Conservation (phyloP, 1,140 invertebrate genomes). For the Nilaparvata lugens region DNA sequence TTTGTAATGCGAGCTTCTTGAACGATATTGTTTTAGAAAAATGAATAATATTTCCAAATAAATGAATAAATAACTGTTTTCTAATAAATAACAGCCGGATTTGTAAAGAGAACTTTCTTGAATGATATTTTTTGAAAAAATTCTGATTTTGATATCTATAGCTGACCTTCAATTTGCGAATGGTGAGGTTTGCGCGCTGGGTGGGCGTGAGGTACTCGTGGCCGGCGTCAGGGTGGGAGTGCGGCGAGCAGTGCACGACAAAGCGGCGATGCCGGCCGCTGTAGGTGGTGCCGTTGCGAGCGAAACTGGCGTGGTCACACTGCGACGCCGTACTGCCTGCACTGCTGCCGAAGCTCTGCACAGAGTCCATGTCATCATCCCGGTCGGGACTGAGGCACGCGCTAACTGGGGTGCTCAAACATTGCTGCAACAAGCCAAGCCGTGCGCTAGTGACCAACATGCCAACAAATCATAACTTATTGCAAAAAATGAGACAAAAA, state of each 20-base stretch:
- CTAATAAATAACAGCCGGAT: too few relatives aligned
- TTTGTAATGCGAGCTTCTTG: too few relatives aligned
- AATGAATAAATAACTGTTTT: too few relatives aligned
- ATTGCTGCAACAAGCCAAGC: slow-evolving; percentile 11
- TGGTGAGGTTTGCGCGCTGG: slow-evolving; percentile 67
- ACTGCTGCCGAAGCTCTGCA: slow-evolving; percentile 64
- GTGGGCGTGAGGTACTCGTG: slow-evolving; percentile 80
- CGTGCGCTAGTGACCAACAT: not conserved
- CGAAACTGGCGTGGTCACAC: slow-evolving; percentile 69
- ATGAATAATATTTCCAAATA: too few relatives aligned
- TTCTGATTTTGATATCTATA: too few relatives aligned
- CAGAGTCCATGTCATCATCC: slow-evolving; percentile 63
- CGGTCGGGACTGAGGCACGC: not conserved
- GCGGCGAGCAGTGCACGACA: slow-evolving; percentile 70
- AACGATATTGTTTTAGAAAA: too few relatives aligned
- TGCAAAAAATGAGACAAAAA: not conserved
- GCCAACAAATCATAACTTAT: not conserved
- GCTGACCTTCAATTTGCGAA: slow-evolving; percentile 51
- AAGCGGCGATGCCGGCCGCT: slow-evolving; percentile 58
- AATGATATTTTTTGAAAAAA: too few relatives aligned
- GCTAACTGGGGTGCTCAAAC: slow-evolving; percentile 2
- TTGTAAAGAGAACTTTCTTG: too few relatives aligned
- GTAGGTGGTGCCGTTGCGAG: slow-evolving; percentile 70
- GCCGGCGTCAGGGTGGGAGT: slow-evolving; percentile 51
- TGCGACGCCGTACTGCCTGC: slow-evolving; percentile 26